Conservation (phyloP, 2,113 vertebrate species). For the Oxyruncus cristatus region DNA sequence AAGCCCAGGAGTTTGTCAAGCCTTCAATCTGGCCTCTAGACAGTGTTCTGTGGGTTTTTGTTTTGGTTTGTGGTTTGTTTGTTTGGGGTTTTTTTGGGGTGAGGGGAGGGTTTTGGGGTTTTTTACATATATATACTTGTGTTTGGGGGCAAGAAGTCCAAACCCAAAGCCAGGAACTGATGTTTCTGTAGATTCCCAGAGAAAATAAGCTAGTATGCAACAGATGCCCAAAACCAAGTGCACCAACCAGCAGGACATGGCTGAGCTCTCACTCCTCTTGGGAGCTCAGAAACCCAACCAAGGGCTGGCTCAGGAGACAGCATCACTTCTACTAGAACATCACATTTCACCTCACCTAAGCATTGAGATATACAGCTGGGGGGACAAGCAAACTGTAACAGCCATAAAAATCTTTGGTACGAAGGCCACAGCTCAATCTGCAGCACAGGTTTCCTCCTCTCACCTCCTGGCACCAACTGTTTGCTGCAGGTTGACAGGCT, state of each 20-base stretch:
- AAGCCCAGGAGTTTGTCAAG: background rate
- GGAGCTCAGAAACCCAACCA: background rate
- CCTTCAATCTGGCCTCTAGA: background rate
- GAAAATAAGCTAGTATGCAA: background rate
- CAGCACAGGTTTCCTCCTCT: background rate
- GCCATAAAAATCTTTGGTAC: background rate
- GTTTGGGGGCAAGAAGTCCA: background rate
- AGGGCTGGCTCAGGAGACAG: background rate
- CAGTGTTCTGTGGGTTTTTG: background rate
- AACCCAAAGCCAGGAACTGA: background rate
- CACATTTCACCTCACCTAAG: background rate
- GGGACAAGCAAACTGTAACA: background rate
- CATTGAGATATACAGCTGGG: background rate
- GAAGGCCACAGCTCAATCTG: background rate
- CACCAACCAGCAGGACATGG: fast-evolving
- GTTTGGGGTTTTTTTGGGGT: too few relatives aligned
- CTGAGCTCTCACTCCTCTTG: background rate
- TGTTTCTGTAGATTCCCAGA: background rate
- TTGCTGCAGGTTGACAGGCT: background rate
- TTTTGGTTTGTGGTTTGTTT: fast-evolving
- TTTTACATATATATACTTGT: background rate
- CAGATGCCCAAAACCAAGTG: background rate
- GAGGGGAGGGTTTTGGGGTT: fast-evolving
- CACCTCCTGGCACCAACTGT: fast-evolving
- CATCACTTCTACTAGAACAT: fast-evolving